Evolutionary conservation across 2,113 vertebrate genomes (phyloP), one percentile per base, ranked within the genome.

Genomic region (Craseonycteris thonglongyai): DNA sequence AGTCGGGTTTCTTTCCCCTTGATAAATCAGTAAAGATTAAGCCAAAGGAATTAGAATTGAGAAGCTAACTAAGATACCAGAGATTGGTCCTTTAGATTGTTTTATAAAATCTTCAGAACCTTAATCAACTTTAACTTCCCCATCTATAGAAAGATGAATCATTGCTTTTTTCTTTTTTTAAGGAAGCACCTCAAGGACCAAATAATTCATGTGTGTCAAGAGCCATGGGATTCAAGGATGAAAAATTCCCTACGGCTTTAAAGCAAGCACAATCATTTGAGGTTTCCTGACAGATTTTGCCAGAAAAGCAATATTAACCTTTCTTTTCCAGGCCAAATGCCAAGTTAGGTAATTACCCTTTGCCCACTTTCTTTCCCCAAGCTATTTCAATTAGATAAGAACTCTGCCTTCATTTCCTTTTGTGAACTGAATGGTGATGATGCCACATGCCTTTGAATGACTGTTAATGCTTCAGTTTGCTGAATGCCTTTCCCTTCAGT

Each of bases 351-450:
- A 88, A 97, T 96, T 91, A 95, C 66, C 88, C 88, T 95, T 96
- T 92, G 85, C 95, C 89, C 86, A 75, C 45, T 96, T 96, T 95
- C 86, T 95, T 88, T 93, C 72, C 63, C 69, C 88, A 59, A 72
- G 93, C 61, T 96, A 93, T 93, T 97, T 93, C 96, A 80, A 95
- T 83, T 96, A 95, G 96, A 97, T 96, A 94, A 97, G 95, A 91
- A 81, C n/a, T 49, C 92, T 93, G 81, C 76, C 93, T 95, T 88
- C 35, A 63, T 90, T 96, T 96, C 95, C 95, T 95, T 78, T 88
- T 1, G 0, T 35, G 51, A 69, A 68, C 85, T 81, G 51, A 58
- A 72, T 30, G 63, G 47, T 63, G 56, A 21, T 80, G 80, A 92
- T 94, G 76, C 47, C 92, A 88, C 66, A 47, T 33, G 47, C 49